Evolutionary conservation across 2,888 invertebrate genomes (phyloP).

Genomic region (Nomada flava): DNA sequence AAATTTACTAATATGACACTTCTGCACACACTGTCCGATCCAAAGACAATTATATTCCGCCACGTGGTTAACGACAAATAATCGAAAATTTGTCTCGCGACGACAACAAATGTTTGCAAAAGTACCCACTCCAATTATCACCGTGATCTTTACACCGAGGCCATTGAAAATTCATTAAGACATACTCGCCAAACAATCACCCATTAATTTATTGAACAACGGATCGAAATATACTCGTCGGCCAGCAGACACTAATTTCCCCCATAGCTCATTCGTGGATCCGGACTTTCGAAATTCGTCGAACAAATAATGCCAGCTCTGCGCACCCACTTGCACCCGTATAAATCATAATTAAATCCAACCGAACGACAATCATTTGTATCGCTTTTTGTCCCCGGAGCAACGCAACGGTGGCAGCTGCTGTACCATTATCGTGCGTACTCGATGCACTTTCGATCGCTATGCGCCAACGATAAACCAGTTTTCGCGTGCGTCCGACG

Average conservation of each 20-base stretch:
- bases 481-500: slow-evolving; percentile 30
- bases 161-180: slow-evolving; percentile 19
- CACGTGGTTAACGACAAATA: too few relatives aligned
- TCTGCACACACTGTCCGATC: too few relatives aligned
- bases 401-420: slow-evolving; percentile 24
- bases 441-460: slow-evolving; percentile 48
- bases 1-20: too few relatives aligned
- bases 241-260: slow-evolving; percentile 1
- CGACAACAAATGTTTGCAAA: not conserved
- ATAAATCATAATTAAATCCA: slow-evolving; percentile 61
- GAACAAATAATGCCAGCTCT: slow-evolving; percentile 12
- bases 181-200: slow-evolving; percentile 26
- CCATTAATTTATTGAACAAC: slow-evolving; percentile 33
- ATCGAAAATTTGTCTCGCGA: too few relatives aligned
- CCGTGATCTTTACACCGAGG: slow-evolving; percentile 22
- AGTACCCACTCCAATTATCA: not conserved
- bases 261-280: slow-evolving; percentile 8
- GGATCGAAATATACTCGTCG: slow-evolving; percentile 32
- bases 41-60: too few relatives aligned
- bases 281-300: slow-evolving; percentile 36
- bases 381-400: slow-evolving; percentile 52
- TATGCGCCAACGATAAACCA: slow-evolving; percentile 38
- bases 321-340: slow-evolving; percentile 8
- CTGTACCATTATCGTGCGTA: slow-evolving; percentile 26
- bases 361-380: slow-evolving; percentile 51